Base-by-base conservation (phyloP, 2,797 vertebrate genomes). In the Enteromius unitaeniatus region DNA sequence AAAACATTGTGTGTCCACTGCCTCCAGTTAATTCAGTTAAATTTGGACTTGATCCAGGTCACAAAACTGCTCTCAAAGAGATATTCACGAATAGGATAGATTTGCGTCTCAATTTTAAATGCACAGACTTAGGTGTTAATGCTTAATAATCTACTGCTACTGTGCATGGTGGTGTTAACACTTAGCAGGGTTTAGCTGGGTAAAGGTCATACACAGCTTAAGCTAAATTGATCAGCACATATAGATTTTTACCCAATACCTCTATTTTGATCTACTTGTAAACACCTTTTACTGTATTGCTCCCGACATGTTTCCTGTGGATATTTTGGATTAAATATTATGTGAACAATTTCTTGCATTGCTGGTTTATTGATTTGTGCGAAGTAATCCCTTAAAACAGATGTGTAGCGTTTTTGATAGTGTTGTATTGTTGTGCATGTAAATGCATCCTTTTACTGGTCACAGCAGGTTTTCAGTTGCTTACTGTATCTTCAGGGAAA, bases 291-390 rank as follows among this genome's bases (percentile, higher is more conserved):
- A 23, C 10, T 23, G n/a, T 58, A 26, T 60, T 60, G 13, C 23
- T 60, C 23, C n/a, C 23, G 55, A 23, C 55, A 26, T 26, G 23
- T 26, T 60, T 60, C 23, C n/a, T 13, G 23, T 13, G 23, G n/a
- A 45, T 13, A 23, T 45, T 40, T 70, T 70, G 23, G 68, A 45
- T 70, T 14, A 49, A 11, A 10, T 51, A 51, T 31, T 15, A 45
- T 10, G 14, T 72, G 28, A 49, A 72, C 69, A 10, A 31, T 51
- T 73, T 73, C 15, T 49, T 1, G 15, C 45, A 1, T 28, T 72
- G 45, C 15, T 19, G 45, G 45, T 72, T 72, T 31, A 72, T 28
- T 72, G 23, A 72, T 72, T 72, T 53, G 72, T 49, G 49, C 53
- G 4, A 60, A 6, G 9, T 34, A 21, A 53, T 6, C 19, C 21